A percentile compares a stretch with the other conserved stretches of the same genome.
phyloP scores from a whole-genome alignment of 2,113 vertebrate genomes.

The Plectropomus leopardus region DNA sequence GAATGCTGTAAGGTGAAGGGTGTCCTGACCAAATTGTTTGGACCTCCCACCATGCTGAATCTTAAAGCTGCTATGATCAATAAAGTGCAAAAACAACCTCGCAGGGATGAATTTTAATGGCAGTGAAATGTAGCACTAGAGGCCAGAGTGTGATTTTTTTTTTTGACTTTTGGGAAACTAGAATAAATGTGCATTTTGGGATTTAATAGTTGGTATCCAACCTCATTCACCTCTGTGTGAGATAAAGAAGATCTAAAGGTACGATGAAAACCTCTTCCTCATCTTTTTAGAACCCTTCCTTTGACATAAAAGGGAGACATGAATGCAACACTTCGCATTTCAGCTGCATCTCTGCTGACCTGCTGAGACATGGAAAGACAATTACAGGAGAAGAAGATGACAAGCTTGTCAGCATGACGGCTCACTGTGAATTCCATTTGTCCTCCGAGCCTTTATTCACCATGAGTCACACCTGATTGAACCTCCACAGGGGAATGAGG shows the following conservation, averaged over 20 bases:
- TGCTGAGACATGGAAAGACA: conserved; percentile 68
- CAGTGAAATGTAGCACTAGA: conserved; percentile 7
- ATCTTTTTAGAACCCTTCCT: conserved; percentile 21
- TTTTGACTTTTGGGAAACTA: not conserved
- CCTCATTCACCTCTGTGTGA: not conserved
- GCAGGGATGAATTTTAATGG: not conserved
- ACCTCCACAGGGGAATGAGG: conserved; percentile 51
- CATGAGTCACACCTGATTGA: conserved; percentile 75
- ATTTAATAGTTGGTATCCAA: not conserved
- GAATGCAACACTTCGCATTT: conserved; percentile 49
- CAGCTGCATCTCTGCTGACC: conserved; percentile 60
- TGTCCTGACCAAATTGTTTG: not conserved
- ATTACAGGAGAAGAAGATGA: conserved; percentile 72
- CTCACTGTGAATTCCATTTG: conserved; percentile 74
- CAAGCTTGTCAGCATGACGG: conserved; percentile 68
- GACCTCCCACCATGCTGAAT: not conserved
- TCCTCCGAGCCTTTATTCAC: conserved; percentile 69
- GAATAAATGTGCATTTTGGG: not conserved
- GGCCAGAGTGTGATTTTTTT: not conserved
- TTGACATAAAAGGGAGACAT: conserved; percentile 49
- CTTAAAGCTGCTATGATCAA: not conserved
- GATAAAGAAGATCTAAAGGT: not conserved
- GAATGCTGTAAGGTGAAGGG: not conserved
- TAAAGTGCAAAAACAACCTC: not conserved
- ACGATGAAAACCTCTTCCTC: conserved; percentile 6